phyloP scores from a whole-genome alignment of 92 coral and sea anemone genomes.

The Epizoanthus ramosus region DNA sequence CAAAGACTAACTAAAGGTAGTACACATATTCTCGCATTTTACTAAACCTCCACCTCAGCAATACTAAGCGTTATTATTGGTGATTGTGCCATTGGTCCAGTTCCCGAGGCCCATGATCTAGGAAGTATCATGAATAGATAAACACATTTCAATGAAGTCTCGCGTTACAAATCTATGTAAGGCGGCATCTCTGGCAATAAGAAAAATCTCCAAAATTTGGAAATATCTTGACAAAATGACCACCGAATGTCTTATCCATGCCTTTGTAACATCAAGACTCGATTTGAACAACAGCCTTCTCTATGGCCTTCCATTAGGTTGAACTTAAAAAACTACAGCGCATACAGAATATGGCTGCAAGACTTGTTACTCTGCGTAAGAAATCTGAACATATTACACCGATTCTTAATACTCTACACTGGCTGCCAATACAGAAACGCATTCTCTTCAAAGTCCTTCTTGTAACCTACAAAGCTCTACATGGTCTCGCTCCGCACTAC shows the following conservation, averaged over 20 bases:
- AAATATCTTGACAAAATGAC: constrained; percentile 7
- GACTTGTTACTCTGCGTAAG: constrained; percentile 14
- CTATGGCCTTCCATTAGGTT: constrained; percentile 23
- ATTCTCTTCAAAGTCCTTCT: no score
- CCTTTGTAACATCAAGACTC: constrained; percentile 14
- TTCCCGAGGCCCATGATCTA: constrained; percentile 16
- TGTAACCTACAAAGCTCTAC: no score
- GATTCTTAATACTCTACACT: constrained; percentile 28
- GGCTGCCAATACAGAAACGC: no score
- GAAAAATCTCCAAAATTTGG: constrained; percentile 17
- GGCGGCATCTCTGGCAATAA: constrained; percentile 13
- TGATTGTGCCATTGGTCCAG: no score
- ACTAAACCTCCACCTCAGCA: not conserved
- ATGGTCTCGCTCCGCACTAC: no score
- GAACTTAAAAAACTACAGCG: not conserved
- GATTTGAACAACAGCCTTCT: no score
- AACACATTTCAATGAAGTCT: constrained; percentile 16
- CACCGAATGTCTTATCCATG: no score
- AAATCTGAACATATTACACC: no score
- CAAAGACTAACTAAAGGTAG: constrained; percentile 8
- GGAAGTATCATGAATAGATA: constrained; percentile 12
- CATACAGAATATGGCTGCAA: no score
- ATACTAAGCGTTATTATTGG: constrained; percentile 13
- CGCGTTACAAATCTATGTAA: constrained; percentile 9
- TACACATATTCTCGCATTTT: no score